A percentile compares a stretch with the other conserved stretches of the same genome.
Conservation (phyloP, 2,797 vertebrate species). For the Alosa sapidissima region DNA sequence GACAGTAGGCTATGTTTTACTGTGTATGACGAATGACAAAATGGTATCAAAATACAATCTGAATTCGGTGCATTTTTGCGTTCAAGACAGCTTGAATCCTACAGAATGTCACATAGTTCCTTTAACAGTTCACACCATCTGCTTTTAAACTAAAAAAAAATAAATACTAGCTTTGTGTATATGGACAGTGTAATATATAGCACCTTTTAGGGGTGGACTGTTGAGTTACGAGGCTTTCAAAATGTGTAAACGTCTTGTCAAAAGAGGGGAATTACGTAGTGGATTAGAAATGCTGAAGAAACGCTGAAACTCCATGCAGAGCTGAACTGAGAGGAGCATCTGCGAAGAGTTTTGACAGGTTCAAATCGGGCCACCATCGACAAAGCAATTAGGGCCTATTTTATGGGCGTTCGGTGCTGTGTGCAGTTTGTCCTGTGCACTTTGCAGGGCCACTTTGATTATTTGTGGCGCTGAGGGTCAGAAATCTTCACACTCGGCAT, state of each 20-base stretch:
- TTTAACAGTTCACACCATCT: no score
- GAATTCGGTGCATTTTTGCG: no score
- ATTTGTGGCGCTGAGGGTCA: constrained; percentile 32
- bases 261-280: neutral
- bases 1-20: no score
- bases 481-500: constrained; percentile 1
- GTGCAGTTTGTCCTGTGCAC: neutral
- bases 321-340: neutral
- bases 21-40: no score
- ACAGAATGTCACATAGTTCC: no score
- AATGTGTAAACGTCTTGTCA: neutral
- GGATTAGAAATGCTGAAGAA: neutral
- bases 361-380: constrained; percentile 19
- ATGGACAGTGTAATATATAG: neutral
- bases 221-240: neutral
- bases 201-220: neutral
- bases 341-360: neutral
- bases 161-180: neutral
- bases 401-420: neutral
- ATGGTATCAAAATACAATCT: no score
- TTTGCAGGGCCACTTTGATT: constrained; percentile 28
- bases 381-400: constrained; percentile 33
- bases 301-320: neutral
- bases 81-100: no score
- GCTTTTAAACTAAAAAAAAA: no score